Evolutionary conservation across 2,797 vertebrate species (phyloP), one percentile per base, ranked within the genome.

Genomic region (Sebastes oblongus): DNA sequence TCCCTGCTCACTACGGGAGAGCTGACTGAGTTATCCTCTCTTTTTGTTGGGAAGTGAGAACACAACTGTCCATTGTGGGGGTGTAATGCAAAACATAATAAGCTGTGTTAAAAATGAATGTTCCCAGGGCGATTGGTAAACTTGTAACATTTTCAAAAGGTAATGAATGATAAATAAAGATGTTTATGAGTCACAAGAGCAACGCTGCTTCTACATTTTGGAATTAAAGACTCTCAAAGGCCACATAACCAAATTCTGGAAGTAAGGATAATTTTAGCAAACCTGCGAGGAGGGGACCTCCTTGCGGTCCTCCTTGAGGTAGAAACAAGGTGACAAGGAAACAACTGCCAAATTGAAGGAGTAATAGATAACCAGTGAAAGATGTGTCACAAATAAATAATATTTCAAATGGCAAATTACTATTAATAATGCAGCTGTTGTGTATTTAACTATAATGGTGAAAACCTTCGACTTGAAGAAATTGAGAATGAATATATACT

Each of bases 151-250:
- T 82, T 75, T 50, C 56, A 74, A 71, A 77, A 60, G 55, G 36
- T 75, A 68, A 74, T 80, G 62, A 76, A 76, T 52, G 70, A 76
- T 61, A 65, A 60, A 78, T 67, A 82, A 82, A 83, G 13, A 65
- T 60, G 54, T 62, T 81, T 66, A 75, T 58, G 64, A 86, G 66
- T 77, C 87, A 78, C 55, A 64, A 34, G 67, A 1, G 25, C 55
- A 61, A 34, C 1, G 5, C 61, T 50, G 56, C 27, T 60, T 65
- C 59, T 27, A 11, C 67, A 42, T 58, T 78, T 72, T 75, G 54
- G n/a, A 82, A 65, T 1, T 74, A 25, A 75, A 72, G 64, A 80
- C 69, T 74, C 86, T 78, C 78, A 39, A 56, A 81, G 83, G 84
- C 18, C 42, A 56, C 32, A 30, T 84, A 60, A 64, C 11, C n/a